Percentiles rank a stretch among this genome's conserved stretches.
phyloP scores from a whole-genome alignment of 2,113 vertebrate species.

The Carassius gibelio region DNA sequence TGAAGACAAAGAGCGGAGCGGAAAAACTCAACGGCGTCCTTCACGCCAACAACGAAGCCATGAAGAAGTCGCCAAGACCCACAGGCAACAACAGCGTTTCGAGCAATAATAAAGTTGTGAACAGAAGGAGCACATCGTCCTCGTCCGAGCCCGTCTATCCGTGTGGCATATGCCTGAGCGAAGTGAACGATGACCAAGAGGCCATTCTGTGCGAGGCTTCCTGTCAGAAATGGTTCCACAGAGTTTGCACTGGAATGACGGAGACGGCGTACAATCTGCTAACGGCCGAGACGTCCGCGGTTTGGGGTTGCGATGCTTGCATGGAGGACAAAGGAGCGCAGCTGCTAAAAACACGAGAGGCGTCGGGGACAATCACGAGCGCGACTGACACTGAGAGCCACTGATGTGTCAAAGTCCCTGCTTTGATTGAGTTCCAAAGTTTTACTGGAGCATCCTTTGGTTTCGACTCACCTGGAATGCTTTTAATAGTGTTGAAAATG shows the following conservation, averaged over 20 bases:
- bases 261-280: conserved; percentile 84
- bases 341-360: conserved; percentile 75
- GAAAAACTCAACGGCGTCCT: conserved; percentile 71
- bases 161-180: conserved; percentile 81
- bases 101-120: conserved; percentile 68
- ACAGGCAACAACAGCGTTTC: too few species aligned
- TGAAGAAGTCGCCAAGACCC: conserved; percentile 65
- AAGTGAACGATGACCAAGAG: conserved; percentile 85
- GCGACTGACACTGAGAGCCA: background rate
- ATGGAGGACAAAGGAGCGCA: conserved; percentile 82
- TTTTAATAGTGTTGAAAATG: too few species aligned
- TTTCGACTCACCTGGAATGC: background rate
- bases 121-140: conserved; percentile 64
- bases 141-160: conserved; percentile 78
- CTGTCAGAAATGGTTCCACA: conserved; percentile 87
- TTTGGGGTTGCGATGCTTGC: conserved; percentile 86
- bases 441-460: background rate
- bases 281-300: conserved; percentile 79
- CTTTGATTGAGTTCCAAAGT: background rate
- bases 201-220: conserved; percentile 85
- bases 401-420: background rate
- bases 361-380: conserved; percentile 60
- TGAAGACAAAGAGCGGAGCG: conserved; percentile 68
- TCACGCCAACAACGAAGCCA: conserved; percentile 72
- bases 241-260: conserved; percentile 86